These are phyloP conservation scores for Sylvilagus floridanus DNA, from an alignment of 2,797 vertebrate species.

Conservation along the genomic window DNA sequence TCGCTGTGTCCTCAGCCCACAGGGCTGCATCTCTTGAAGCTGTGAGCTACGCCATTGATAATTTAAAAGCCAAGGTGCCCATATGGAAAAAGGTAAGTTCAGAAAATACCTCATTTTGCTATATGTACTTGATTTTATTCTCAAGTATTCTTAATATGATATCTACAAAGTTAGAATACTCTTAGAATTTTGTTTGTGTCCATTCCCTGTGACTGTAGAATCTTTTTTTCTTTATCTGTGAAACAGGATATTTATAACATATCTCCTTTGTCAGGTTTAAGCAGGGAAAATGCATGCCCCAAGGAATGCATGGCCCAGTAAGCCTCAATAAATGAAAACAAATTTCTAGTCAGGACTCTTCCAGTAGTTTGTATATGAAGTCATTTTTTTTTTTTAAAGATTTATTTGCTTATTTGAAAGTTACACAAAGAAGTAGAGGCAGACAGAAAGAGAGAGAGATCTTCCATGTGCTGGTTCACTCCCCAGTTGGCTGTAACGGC, in stretches of 20 bases:
- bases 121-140: not conserved
- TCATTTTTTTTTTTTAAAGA: not conserved
- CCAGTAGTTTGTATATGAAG: not conserved
- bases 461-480: too few species aligned
- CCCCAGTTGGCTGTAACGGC: too few species aligned
- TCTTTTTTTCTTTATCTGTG: not conserved
- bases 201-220: not conserved
- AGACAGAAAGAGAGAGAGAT: too few species aligned
- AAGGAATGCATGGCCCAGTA: not conserved
- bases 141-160: not conserved
- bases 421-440: too few species aligned
- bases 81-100: conserved; percentile 95
- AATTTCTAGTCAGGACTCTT: not conserved
- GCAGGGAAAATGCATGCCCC: not conserved
- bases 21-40: conserved; percentile 92
- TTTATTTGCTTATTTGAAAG: too few species aligned
- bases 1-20: conserved; percentile 95
- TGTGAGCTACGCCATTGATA: conserved; percentile 90
- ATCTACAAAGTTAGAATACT: not conserved
- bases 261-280: not conserved
- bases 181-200: not conserved
- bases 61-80: conserved; percentile 93
- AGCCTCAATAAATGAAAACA: not conserved
- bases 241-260: not conserved
- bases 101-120: not conserved